phyloP scores from a whole-genome alignment of 1,140 invertebrate species.

The Dolichoris vasculosae region DNA sequence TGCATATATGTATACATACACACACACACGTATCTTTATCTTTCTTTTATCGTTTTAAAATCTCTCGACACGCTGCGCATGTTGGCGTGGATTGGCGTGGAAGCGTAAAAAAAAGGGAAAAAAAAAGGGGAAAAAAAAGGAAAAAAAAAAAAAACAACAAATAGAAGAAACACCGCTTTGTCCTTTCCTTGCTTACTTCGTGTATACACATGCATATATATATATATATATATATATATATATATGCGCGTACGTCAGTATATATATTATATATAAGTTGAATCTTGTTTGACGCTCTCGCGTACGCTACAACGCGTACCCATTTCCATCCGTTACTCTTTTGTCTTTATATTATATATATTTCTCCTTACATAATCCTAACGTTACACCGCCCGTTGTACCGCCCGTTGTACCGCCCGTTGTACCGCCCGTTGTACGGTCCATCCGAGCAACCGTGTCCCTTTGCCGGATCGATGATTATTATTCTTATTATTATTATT shows the following conservation, averaged over 20 bases:
- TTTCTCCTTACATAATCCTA: slow-evolving; percentile 3
- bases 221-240: slow-evolving; percentile 5
- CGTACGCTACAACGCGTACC: slow-evolving; percentile 48
- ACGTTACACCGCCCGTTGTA: slow-evolving; percentile 1
- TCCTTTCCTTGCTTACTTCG: slow-evolving; percentile 18
- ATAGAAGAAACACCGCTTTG: slow-evolving; percentile 28
- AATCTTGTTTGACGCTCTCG: slow-evolving; percentile 17
- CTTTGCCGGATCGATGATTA: not conserved
- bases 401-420: not conserved
- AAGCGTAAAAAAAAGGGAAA: no score
- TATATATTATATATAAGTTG: slow-evolving; percentile 38
- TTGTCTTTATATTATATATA: not conserved
- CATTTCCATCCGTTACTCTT: not conserved
- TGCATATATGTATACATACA: slow-evolving; percentile 54
- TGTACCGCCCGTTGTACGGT: slow-evolving; percentile 9
- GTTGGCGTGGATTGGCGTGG: slow-evolving; percentile 13
- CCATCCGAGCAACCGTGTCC: not conserved
- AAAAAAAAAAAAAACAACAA: slow-evolving; percentile 2
- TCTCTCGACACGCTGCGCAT: not conserved
- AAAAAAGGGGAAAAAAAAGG: no score
- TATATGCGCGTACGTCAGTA: not conserved
- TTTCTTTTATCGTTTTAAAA: slow-evolving; percentile 53
- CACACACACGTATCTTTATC: slow-evolving; percentile 53
- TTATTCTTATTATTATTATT: no score
- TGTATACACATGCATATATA: slow-evolving; percentile 21